Percentiles rank a stretch among this genome's conserved stretches.
These are phyloP conservation scores for Buathra laborator DNA, from an alignment of 2,888 invertebrate species.

Conservation along the genomic window DNA sequence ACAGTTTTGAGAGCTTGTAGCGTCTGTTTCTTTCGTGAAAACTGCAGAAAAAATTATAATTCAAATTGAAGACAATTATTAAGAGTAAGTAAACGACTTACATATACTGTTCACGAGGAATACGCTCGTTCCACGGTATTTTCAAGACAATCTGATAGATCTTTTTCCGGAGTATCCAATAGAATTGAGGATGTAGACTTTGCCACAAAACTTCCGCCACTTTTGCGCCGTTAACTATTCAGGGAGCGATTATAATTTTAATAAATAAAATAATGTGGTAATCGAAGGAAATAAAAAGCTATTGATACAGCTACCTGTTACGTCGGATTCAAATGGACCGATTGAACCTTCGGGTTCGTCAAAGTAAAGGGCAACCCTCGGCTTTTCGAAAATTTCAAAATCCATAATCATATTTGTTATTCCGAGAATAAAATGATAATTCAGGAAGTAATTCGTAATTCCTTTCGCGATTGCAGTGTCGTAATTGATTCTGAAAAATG, in stretches of 20 bases:
- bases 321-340: not conserved
- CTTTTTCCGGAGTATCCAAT: not conserved
- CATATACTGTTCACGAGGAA: not conserved
- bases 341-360: not conserved
- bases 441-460: not conserved
- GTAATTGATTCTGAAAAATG: constrained; percentile 2
- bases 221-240: not conserved
- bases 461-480: not conserved
- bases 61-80: not conserved
- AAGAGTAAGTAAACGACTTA: not conserved
- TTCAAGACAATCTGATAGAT: not conserved
- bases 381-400: not conserved
- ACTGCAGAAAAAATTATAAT: not conserved
- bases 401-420: not conserved
- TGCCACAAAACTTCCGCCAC: not conserved
- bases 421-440: not conserved
- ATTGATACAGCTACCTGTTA: not conserved
- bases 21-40: not conserved
- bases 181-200: not conserved
- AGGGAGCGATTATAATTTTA: not conserved
- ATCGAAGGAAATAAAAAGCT: too few relatives aligned
- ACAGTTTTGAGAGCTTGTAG: not conserved
- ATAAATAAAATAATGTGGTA: too few relatives aligned
- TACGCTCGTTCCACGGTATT: not conserved
- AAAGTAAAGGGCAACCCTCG: not conserved